Base-by-base conservation (phyloP, 2,113 vertebrate species). In the Peucedramus taeniatus region DNA sequence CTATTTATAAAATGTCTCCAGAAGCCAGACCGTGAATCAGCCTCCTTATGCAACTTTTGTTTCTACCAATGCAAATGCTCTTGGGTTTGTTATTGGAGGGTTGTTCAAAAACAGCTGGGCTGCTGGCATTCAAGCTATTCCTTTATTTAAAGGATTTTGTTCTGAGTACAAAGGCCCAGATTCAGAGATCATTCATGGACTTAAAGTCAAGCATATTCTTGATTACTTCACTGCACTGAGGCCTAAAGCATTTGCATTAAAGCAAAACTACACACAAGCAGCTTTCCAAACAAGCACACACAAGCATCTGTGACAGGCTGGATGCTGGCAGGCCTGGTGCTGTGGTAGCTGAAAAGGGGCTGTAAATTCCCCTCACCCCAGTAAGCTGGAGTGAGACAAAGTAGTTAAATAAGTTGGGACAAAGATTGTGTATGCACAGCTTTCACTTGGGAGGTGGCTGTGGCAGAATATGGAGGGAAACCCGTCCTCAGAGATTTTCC, bases 1-100 rank as follows among this genome's bases (percentile, higher is more conserved):
- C 97, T 98, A 97, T 97, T 97, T 96, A 96, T 97, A 96, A 97
- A 96, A 95, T 70, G 95, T 96, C 93, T 95, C 95, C 92, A 95
- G 96, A 96, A 94, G 90, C 93, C 92, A 96, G 96, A 95, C 42
- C 69, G 69, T 96, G 96, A 96, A 94, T 95, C 83, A 89, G 71
- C 77, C 96, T 94, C 90, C 97, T 97, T 97, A 97, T 96, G 96
- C 93, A 91, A 93, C 89, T 96, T 97, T 94, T 94, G 77, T 92
- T 95, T 87, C 97, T 97, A 96, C 93, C 97, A 96, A 78, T 45
- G 66, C 72, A 95, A 95, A 89, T 17, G 39, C 51, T 69, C 54
- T 94, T 5, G 18, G 68, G 74, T 83, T 93, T 93, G 77, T 94
- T 92, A 82, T 90, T 94, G 94, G 95, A 94, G 89, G 56, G 70